These are phyloP conservation scores for Pteruthius melanotis DNA, from an alignment of 2,113 vertebrate species.

Conservation along the genomic window DNA sequence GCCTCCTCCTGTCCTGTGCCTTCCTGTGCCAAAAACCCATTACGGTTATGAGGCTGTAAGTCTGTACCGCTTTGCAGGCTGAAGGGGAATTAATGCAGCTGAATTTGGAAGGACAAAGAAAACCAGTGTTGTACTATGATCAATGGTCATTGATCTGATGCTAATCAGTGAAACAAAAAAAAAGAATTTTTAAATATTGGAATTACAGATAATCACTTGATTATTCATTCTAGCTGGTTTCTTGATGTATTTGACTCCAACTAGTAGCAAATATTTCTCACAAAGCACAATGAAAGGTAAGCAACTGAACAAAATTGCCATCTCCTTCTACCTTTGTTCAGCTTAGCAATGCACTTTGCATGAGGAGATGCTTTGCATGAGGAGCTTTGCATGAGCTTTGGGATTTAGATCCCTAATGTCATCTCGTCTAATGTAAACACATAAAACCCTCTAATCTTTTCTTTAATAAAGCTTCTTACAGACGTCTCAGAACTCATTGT, in stretches of 20 bases:
- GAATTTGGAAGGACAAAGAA: conserved; percentile 71
- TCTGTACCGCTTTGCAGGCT: background rate
- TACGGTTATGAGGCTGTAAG: background rate
- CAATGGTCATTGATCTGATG: conserved; percentile 41
- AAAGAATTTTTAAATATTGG: conserved; percentile 24
- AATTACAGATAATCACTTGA: conserved; percentile 56
- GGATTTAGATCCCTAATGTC: conserved; percentile 32
- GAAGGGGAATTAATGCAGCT: conserved; percentile 62
- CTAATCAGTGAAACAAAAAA: conserved; percentile 63
- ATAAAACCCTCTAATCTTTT: conserved; percentile 45
- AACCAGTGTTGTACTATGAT: conserved; percentile 57
- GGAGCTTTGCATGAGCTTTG: conserved; percentile 35
- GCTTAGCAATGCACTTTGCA: background rate
- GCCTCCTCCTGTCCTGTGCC: background rate
- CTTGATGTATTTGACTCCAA: background rate
- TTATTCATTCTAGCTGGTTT: conserved; percentile 31
- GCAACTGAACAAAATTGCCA: background rate
- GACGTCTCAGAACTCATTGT: background rate
- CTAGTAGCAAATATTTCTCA: background rate
- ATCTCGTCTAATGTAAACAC: conserved; percentile 24
- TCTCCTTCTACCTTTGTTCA: background rate
- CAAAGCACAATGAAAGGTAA: background rate
- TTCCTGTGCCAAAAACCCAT: background rate
- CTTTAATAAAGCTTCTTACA: conserved; percentile 43
- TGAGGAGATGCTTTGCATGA: conserved; percentile 26